These are phyloP conservation scores for Notospermus geniculatus DNA, from an alignment of 1,140 invertebrate species.

Conservation along the genomic window DNA sequence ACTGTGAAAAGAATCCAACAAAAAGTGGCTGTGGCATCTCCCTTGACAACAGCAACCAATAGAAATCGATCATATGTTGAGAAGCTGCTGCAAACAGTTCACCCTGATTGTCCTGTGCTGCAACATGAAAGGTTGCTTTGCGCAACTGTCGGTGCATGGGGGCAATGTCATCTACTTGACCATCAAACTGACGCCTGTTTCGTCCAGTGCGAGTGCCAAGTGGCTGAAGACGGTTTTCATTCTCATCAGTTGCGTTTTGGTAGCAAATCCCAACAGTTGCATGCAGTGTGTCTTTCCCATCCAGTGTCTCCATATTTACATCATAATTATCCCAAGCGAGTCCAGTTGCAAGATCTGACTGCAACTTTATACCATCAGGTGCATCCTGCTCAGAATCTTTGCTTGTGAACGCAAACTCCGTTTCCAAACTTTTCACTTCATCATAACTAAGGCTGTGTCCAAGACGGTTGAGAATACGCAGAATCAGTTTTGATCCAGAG, in stretches of 20 bases:
- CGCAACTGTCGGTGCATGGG: neutral
- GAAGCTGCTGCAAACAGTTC: neutral
- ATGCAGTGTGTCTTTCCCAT: slow-evolving; percentile 11
- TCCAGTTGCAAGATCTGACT: slow-evolving; percentile 8
- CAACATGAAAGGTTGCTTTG: neutral
- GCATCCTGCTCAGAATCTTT: slow-evolving; percentile 8
- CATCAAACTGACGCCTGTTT: slow-evolving; percentile 2
- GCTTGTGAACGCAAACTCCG: slow-evolving; percentile 15
- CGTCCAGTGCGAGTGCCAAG: neutral
- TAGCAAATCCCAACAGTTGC: slow-evolving; percentile 10
- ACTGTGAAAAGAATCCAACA: slow-evolving; percentile 12
- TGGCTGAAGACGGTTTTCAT: neutral
- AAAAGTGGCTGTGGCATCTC: slow-evolving; percentile 5
- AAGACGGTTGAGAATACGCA: slow-evolving; percentile 15
- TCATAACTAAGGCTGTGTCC: slow-evolving; percentile 18
- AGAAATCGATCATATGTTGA: neutral
- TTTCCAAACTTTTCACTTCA: slow-evolving; percentile 17
- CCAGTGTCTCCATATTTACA: slow-evolving; percentile 10
- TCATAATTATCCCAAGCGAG: slow-evolving; percentile 12
- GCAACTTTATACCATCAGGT: slow-evolving; percentile 8
- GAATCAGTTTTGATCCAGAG: slow-evolving; percentile 18
- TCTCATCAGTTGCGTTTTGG: slow-evolving; percentile 7
- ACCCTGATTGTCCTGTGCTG: neutral
- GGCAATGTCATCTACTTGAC: neutral
- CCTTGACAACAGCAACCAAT: neutral